Base-by-base conservation (phyloP, 2,113 vertebrate genomes). In the Lepus timidus region DNA sequence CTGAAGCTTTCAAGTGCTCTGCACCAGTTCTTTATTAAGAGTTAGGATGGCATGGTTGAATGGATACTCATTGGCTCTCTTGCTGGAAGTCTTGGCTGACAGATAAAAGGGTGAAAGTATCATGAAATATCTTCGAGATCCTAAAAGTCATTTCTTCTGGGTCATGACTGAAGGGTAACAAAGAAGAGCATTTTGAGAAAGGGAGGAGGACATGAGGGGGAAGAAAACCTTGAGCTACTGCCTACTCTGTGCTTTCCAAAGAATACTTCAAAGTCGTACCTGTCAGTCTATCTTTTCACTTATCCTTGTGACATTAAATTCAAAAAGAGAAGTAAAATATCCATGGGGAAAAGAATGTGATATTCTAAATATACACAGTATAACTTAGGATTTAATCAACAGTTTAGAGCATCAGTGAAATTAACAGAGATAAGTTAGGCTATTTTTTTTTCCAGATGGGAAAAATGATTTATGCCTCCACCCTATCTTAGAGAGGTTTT, bases 381-480 rank as follows among this genome's bases (percentile, higher is more conserved):
- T 90, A 95, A 94, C 11, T 91, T 91, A 75, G 78, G 58, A 97
- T 96, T 96, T 96, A 97, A 94, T 84, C 94, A 96, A 93, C 61
- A 90, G 51, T 93, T 96, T 85, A 93, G 27, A 91, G 49, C 67
- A 88, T 89, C 93, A 84, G 75, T 85, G 76, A 95, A 97, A 95
- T 93, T 88, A 94, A 92, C 65, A 94, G 79, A 95, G 88, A 82
- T 90, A 93, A 80, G 68, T 79, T 90, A 84, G 73, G 74, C 65
- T 89, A 90, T 87, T 92, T 92, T 94, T 90, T 94, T 85, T 44
- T 51, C 55, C 88, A 86, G 81, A 88, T 88, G 44, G 85, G 80
- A 95, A 95, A 95, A 95, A 96, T 95, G 95, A 97, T 97, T 97
- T 96, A 92, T 91, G 95, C 79, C 74, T 91, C 80, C 4, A 1